phyloP scores from a whole-genome alignment of 2,113 vertebrate genomes.

The Naja naja region DNA sequence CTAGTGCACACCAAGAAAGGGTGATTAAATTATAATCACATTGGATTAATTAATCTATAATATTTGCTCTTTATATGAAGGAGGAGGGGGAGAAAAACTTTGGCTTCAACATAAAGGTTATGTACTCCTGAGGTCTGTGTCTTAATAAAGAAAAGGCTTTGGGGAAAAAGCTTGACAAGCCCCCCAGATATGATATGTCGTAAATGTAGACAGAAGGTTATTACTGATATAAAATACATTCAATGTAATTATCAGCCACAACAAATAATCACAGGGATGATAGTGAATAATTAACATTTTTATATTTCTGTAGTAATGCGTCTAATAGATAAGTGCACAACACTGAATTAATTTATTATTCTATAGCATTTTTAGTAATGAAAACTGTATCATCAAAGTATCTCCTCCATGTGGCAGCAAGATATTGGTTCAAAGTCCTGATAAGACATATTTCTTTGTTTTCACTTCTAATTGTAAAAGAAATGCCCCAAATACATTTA shows the following conservation, averaged over 20 bases:
- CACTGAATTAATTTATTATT: constrained; percentile 79
- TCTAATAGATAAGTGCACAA: constrained; percentile 77
- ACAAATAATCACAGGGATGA: constrained; percentile 97
- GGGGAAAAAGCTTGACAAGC: constrained; percentile 88
- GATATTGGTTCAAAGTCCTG: constrained; percentile 72
- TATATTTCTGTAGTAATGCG: constrained; percentile 83
- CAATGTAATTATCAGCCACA: constrained; percentile 97
- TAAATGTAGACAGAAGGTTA: constrained; percentile 97
- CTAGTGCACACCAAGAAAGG: constrained; percentile 82
- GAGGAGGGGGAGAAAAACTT: constrained; percentile 75
- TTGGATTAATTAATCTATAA: constrained; percentile 99
- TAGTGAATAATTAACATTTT: constrained; percentile 99
- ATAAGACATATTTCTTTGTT: constrained; percentile 73
- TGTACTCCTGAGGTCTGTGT: constrained; percentile 89
- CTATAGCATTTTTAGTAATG: constrained; percentile 69
- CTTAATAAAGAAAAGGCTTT: constrained; percentile 87
- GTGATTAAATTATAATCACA: constrained; percentile 99
- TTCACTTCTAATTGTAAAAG: constrained; percentile 42
- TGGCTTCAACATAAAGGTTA: constrained; percentile 92
- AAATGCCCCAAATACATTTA: constrained; percentile 51
- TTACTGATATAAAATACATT: constrained; percentile 95
- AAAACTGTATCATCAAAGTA: constrained; percentile 72
- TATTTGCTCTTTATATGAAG: constrained; percentile 96
- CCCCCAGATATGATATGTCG: constrained; percentile 84
- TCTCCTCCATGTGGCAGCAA: constrained; percentile 76